Conservation (phyloP, 2,113 vertebrate species). For the Speoplatyrhinus poulsoni region DNA sequence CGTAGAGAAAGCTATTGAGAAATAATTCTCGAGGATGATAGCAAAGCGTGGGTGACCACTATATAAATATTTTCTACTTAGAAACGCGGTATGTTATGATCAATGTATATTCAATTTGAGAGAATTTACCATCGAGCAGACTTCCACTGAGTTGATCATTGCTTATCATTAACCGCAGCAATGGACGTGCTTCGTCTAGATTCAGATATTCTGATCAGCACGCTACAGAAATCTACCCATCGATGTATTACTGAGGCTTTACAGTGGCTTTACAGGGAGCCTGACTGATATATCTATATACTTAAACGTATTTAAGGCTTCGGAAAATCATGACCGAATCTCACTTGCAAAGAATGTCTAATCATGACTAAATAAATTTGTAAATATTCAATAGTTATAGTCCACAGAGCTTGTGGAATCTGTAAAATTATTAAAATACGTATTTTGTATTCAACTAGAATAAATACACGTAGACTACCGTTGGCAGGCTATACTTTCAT, state of each 20-base stretch:
- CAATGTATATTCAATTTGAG: conserved; percentile 27
- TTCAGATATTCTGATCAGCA: conserved; percentile 39
- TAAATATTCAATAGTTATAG: not conserved
- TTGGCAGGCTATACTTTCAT: conserved; percentile 52
- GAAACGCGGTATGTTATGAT: conserved; percentile 38
- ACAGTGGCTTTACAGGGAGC: not conserved
- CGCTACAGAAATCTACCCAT: conserved; percentile 34
- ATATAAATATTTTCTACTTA: conserved; percentile 31
- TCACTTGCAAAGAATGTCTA: not conserved
- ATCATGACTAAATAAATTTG: not conserved
- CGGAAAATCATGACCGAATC: not conserved
- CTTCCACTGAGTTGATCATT: conserved; percentile 51
- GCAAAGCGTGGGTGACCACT: conserved; percentile 48
- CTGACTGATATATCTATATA: not conserved
- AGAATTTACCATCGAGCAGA: conserved; percentile 27
- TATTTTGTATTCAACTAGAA: not conserved
- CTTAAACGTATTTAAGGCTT: not conserved
- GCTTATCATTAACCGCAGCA: conserved; percentile 51
- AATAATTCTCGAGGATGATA: conserved; percentile 55
- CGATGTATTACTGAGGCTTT: conserved; percentile 12
- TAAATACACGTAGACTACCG: conserved; percentile 30
- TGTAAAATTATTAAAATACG: too few species aligned
- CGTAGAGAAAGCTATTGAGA: conserved; percentile 46
- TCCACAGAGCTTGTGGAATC: not conserved
- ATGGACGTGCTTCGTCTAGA: conserved; percentile 58